Conservation (phyloP, 1,140 invertebrate species). For the Drosophila punjabiensis region DNA sequence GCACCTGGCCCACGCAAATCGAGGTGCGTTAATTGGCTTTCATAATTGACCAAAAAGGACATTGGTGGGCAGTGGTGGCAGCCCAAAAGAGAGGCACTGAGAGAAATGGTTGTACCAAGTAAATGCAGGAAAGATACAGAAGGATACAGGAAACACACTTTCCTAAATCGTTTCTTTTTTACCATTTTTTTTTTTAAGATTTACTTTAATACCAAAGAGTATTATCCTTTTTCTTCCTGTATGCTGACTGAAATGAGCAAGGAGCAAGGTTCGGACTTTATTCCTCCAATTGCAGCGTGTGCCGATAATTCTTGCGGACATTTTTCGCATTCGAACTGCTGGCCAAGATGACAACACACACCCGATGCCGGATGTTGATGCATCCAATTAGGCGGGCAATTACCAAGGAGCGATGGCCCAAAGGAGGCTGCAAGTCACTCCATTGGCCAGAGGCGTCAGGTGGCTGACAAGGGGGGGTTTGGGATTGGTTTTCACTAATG, state of each 20-base stretch:
- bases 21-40: constrained; percentile 55
- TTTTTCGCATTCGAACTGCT: constrained; percentile 18
- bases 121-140: too few species aligned
- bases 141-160: too few species aligned
- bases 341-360: constrained; percentile 35
- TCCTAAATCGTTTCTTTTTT: too few species aligned
- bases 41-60: constrained; percentile 61
- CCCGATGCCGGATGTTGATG: constrained; percentile 65
- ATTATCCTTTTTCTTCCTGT: background rate
- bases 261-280: background rate
- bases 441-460: background rate
- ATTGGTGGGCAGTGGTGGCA: background rate
- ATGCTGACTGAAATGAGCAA: background rate
- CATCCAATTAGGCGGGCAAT: constrained; percentile 72
- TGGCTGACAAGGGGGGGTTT: background rate
- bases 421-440: constrained; percentile 31
- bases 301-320: constrained; percentile 26
- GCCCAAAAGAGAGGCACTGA: constrained; percentile 2
- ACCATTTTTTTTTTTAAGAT: too few species aligned
- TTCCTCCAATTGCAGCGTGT: constrained; percentile 16
- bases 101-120: background rate
- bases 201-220: background rate
- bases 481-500: background rate
- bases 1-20: constrained; percentile 21
- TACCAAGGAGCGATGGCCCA: constrained; percentile 40